Base-by-base conservation (phyloP, 2,888 invertebrate genomes). In the Aleiodes testaceus region DNA sequence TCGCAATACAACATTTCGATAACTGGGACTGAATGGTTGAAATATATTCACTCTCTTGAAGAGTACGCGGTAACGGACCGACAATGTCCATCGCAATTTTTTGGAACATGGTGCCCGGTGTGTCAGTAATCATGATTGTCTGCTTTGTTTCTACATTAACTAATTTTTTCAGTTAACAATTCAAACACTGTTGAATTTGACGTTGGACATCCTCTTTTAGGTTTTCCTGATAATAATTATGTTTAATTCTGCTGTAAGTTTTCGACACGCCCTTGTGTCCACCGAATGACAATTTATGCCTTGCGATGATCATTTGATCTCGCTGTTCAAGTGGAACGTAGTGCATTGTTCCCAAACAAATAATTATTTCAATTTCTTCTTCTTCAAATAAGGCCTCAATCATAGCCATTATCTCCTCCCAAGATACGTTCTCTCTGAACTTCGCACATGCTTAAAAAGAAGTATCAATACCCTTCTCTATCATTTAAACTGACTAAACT, bases 51-150 rank as follows among this genome's bases (percentile, higher is more conserved):
- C 79, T 77, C 0, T 66, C 70, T 14, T 61, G 22, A 0, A 47
- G 14, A 1, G 76, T 75, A 20, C 6, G n/a, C 1, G 65, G 70
- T 6, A 79, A n/a, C 0, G 75, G 76, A 6, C 76, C 77, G 2
- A 79, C 74, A 0, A 75, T 74, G 20, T 77, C 75, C 12, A 77
- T 44, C 0, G 74, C 47, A 6, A 75, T 66, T 64, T 75, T 72
- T 11, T 75, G 74, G 16, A 75, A 77, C 1, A 64, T 67, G 3
- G 44, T 52, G 2, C 69, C 68, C 3, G 73, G 70, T 3, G 75
- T 77, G 14, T 77, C 73, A 0, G 77, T 75, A 1, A 76, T 77
- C 1, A 74, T 14, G 71, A 77, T 74, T 0, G 74, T 72, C n/a
- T 72, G 66, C 53, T 61, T 72, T 0, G 71, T 74, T 66, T 73